Conservation (phyloP, 2,888 invertebrate genomes). For the Chalcis sispes region DNA sequence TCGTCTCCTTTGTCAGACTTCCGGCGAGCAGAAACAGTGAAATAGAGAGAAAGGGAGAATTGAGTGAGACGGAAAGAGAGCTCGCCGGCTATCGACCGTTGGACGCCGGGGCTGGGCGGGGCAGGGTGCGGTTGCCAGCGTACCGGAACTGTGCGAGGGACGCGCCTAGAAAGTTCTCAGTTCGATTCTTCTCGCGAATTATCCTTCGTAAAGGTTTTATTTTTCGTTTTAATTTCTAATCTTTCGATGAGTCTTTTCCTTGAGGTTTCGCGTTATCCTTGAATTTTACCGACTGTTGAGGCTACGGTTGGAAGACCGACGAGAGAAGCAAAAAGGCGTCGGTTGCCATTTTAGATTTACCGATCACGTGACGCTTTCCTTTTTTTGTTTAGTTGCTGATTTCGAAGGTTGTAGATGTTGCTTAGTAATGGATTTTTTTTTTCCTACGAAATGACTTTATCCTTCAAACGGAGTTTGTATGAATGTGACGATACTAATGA, state of each 20-base stretch:
- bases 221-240: not conserved
- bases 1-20: constrained; percentile 44
- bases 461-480: too few relatives aligned
- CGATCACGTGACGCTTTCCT: constrained; percentile 17
- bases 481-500: too few relatives aligned
- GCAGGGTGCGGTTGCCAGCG: constrained; percentile 75
- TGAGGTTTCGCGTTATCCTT: not conserved
- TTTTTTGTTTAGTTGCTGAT: not conserved
- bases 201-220: not conserved
- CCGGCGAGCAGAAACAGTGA: constrained; percentile 40
- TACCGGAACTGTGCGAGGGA: constrained; percentile 58
- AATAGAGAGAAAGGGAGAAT: not conserved
- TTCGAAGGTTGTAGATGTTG: too few relatives aligned
- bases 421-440: too few relatives aligned
- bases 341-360: constrained; percentile 49
- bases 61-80: not conserved
- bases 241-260: not conserved
- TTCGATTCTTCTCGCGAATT: constrained; percentile 48
- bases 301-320: not conserved
- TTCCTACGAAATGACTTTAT: too few relatives aligned
- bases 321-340: constrained; percentile 1
- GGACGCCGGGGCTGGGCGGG: constrained; percentile 72
- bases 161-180: constrained; percentile 65
- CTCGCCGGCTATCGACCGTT: constrained; percentile 69
- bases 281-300: constrained; percentile 8